Evolutionary conservation across 2,113 vertebrate genomes (phyloP), one percentile per base, ranked within the genome.

Genomic region (Lepisosteus osseus): DNA sequence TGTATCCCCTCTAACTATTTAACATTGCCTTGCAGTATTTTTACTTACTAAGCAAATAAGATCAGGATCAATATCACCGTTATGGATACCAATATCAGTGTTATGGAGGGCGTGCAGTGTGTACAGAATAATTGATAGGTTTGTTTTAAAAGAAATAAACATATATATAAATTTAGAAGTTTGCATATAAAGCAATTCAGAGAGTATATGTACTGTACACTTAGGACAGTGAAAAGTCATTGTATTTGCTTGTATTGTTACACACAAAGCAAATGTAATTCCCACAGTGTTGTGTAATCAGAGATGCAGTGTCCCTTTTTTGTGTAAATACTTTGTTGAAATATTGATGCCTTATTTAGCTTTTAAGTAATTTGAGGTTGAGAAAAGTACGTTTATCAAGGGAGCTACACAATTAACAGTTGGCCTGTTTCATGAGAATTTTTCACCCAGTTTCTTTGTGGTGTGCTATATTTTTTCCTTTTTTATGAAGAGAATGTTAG

Each of bases 261-360:
- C 5, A 43, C 11, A 40, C 67, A 41, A 56, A 41, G 51, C 67
- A 41, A 54, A 55, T 55, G 65, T 45, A 7, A 29, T 54, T 43
- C 17, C 54, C 13, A 4, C 40, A 43, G 54, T 41, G 41, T 43
- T 57, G 54, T 57, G 54, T 57, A 56, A 57, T 68, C 47, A 40
- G 44, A 67, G 66, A 54, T 68, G 66, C 47, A 54, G 66, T 68
- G 7, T 68, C 47, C 66, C 66, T 65, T 51, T 68, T 8, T 29
- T 68, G n/a, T 40, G 47, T 51, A 51, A 51, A 51, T 51, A 51
- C 8, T 67, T 54, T 68, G 14, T 54, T 66, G 17, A 51, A 66
- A 54, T 43, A 41, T 59, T 3, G 14, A 65, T 29, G 63, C 9
- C 54, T 51, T 72, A 14, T 11, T 59, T 59, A 3, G 56, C 56